Base-by-base conservation (phyloP, 2,113 vertebrate genomes). In the Etheostoma spectabile region DNA sequence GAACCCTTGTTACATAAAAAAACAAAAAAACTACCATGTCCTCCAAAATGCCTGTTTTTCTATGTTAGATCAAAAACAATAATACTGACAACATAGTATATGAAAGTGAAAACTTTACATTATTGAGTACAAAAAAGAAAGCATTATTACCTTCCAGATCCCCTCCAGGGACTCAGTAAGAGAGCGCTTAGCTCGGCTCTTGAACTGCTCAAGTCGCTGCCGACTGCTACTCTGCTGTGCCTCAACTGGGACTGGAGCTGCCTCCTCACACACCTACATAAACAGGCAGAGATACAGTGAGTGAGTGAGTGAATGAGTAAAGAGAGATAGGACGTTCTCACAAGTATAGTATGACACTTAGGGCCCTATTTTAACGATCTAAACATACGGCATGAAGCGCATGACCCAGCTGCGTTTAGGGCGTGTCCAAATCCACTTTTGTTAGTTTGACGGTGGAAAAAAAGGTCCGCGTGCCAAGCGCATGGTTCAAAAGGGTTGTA, bases 121-220 rank as follows among this genome's bases (percentile, higher is more conserved):
- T 11, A 30, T 10, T 19, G 18, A 13, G 57, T 21, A 52, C 13
- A 38, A 75, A 69, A 27, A 2, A 63, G 6, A 46, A 55, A 56
- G 22, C 6, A 33, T 22, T 42, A 15, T 53, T 85, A 95, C 95
- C 94, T 95, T 96, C 95, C 94, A 95, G 92, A 97, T 99, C 65
- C 95, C 98, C 93, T 99, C 98, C 80, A 99, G 88, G 2, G 98
- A 99, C 83, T 99, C 97, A 0, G 97, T 97, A 57, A 99, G 93
- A 42, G 98, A 99, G 53, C 96, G 95, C 83, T 99, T 99, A 0
- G 96, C 97, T 93, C 97, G 96, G 81, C 92, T 97, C 90, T 96
- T 99, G 69, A 99, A 93, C 91, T 96, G 94, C 63, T 99, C 97
- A 21, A 99, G 94, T 82, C 96, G 96, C 91, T 97, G 96, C 16